Evolutionary conservation across 2,888 invertebrate genomes (phyloP).

Genomic region (Epirrhoe alternata): DNA sequence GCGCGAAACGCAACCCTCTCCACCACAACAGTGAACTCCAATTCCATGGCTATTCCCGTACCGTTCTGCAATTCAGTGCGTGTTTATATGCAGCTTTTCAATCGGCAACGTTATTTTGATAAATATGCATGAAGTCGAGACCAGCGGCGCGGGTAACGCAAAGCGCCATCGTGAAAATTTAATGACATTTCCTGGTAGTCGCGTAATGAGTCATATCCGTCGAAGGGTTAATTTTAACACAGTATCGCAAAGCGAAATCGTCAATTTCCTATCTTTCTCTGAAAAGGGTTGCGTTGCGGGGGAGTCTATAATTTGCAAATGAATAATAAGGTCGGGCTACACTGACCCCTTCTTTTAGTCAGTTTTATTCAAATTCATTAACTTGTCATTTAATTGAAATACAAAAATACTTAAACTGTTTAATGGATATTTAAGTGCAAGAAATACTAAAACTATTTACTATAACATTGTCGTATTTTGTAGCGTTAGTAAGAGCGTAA

Average conservation of each 20-base stretch:
- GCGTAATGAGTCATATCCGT: slow-evolving; percentile 82
- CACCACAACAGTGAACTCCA: slow-evolving; percentile 74
- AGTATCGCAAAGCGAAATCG: slow-evolving; percentile 73
- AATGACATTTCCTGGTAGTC: slow-evolving; percentile 82
- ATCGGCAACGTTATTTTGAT: slow-evolving; percentile 84
- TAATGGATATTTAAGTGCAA: no score
- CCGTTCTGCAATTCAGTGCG: slow-evolving; percentile 74
- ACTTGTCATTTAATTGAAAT: not conserved
- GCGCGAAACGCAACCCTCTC: slow-evolving; percentile 75
- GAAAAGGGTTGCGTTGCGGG: slow-evolving; percentile 48
- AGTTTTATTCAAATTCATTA: not conserved
- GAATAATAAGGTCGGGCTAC: slow-evolving; percentile 40
- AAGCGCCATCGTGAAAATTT: slow-evolving; percentile 84
- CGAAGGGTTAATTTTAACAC: slow-evolving; percentile 80
- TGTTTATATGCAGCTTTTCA: slow-evolving; percentile 84
- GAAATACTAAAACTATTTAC: not conserved
- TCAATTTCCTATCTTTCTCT: slow-evolving; percentile 64
- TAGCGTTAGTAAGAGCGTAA: not conserved
- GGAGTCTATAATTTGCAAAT: slow-evolving; percentile 48
- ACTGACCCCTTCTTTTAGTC: slow-evolving; percentile 22
- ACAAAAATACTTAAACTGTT: not conserved
- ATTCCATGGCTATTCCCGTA: slow-evolving; percentile 60
- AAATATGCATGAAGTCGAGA: slow-evolving; percentile 84
- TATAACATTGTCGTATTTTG: not conserved
- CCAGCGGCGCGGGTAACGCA: slow-evolving; percentile 76